Evolutionary conservation across 1,140 invertebrate species (phyloP), one percentile per base, ranked within the genome.

Genomic region (Zophobas atratus): DNA sequence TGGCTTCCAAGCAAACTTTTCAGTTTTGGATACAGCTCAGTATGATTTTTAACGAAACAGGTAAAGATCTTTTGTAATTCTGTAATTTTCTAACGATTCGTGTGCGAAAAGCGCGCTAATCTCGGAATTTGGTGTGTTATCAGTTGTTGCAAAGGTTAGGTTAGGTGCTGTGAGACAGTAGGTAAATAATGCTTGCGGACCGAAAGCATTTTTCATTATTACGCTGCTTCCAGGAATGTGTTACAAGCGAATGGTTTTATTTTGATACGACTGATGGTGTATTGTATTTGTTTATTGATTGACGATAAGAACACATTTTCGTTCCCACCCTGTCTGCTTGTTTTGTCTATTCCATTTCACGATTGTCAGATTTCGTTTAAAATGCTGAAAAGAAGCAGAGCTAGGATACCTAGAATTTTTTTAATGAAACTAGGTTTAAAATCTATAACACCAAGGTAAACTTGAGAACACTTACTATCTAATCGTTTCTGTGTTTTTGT

Each of bases 1-100:
- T 83, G 83, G 82, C 77, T 81, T 81, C 67, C 48, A 77, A 75
- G 75, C 67, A 77, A 80, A 79, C 56, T 76, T 83, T 81, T 80
- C 63, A 79, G 77, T 82, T 84, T 85, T 79, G 82, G 84, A 85
- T 81, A 85, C 57, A 79, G 71, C 76, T 83, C 84, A 85, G 70
- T 82, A 85, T 85, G 83, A 60, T 60, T 83, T 84, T 79, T 79
- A 74, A 75, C 76, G 77, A 81, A 76, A 60, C 81, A 86, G 85
- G 85, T 85, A 85, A 81, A 43, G 38, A 71, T 51, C 1, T 51
- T 38, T 46, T 38, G 6, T 8, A 43, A 20, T 32, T 33, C 56
- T 6, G 35, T 60, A 8, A 32, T 60, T 5, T 36, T 35, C 4
- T 36, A 63, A 6, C 20, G 35, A 75, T 76, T 71, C 32, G 8